Evolutionary conservation across 2,888 invertebrate species (phyloP).

Genomic region (Sarcophaga variegata): DNA sequence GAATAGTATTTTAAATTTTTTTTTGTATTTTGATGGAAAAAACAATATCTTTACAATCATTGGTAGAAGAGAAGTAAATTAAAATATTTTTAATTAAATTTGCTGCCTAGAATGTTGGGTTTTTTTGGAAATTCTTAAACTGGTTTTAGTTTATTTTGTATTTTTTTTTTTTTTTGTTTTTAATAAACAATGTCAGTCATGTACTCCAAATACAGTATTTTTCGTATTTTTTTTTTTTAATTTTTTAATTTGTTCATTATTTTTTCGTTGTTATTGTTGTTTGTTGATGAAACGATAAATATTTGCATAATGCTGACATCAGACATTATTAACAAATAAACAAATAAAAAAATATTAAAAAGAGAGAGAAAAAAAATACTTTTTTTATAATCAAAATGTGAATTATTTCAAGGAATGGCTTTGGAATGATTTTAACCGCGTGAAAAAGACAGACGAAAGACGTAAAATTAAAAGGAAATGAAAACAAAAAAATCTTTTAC

Average conservation of each 20-base stretch:
- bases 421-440: not conserved
- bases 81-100: no score
- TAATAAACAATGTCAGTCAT: conserved; percentile 14
- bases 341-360: not conserved
- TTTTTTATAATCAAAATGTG: not conserved
- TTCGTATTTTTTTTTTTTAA: conserved; percentile 13
- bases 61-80: no score
- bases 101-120: no score
- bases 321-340: conserved; percentile 50
- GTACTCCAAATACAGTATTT: conserved; percentile 21
- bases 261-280: conserved; percentile 1
- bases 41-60: no score
- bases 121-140: no score
- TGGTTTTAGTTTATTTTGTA: no score
- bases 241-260: conserved; percentile 19
- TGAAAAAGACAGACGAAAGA: no score
- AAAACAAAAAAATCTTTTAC: not conserved
- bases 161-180: not conserved
- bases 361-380: not conserved
- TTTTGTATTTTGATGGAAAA: no score
- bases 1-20: no score
- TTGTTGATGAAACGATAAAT: conserved; percentile 57
- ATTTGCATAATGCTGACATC: conserved; percentile 71
- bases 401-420: conserved; percentile 11
- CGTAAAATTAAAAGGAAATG: no score